Percentiles rank a stretch among this genome's conserved stretches.
phyloP scores from a whole-genome alignment of 2,797 vertebrate species.

The Clamator glandarius region DNA sequence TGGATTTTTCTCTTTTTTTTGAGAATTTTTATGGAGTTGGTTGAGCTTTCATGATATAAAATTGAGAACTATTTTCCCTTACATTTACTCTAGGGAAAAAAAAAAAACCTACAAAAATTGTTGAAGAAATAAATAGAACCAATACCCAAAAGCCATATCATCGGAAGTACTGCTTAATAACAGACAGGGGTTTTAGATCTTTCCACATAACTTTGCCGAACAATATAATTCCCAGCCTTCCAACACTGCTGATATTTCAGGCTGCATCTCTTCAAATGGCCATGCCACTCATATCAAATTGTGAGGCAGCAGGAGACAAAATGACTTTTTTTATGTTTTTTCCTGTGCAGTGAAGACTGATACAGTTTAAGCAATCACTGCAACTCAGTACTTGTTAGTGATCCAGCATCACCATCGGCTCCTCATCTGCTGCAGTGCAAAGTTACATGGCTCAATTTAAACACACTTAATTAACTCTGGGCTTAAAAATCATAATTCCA shows the following conservation, averaged over 20 bases:
- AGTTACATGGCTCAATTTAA: not conserved
- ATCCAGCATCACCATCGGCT: not conserved
- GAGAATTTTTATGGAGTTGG: conserved; percentile 2
- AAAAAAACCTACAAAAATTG: not conserved
- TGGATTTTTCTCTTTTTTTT: not conserved
- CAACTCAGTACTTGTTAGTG: not conserved
- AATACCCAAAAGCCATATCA: not conserved
- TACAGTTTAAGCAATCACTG: not conserved
- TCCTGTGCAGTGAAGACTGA: not conserved
- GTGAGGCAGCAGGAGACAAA: not conserved
- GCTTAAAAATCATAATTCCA: not conserved
- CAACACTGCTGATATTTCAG: not conserved
- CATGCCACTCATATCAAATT: not conserved
- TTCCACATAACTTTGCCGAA: not conserved
- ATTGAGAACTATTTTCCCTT: conserved; percentile 14
- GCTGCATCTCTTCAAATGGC: not conserved
- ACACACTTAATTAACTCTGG: not conserved
- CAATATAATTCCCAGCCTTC: not conserved
- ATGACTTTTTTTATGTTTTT: not conserved
- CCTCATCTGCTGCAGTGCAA: not conserved
- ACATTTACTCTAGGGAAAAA: not conserved
- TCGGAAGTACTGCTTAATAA: not conserved
- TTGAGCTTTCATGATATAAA: not conserved
- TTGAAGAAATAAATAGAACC: conserved; percentile 18
- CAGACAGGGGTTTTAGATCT: not conserved